Conservation (phyloP, 2,113 vertebrate species). For the Numida meleagris region DNA sequence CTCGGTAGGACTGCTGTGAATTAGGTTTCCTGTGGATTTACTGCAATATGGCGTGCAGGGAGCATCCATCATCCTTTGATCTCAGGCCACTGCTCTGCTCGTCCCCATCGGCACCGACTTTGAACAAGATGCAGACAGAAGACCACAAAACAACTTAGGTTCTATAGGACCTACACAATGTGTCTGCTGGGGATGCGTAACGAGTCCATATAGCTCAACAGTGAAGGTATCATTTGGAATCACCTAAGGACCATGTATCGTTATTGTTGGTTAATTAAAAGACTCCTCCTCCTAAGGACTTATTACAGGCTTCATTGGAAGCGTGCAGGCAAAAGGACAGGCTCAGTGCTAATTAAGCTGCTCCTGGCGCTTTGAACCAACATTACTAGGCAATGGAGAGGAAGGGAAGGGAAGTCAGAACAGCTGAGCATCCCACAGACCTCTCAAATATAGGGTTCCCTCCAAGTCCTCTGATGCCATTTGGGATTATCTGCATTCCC, state of each 20-base stretch:
- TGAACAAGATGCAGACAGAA: neutral
- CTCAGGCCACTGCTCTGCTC: neutral
- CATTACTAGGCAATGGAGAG: neutral
- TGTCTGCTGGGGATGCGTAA: accelerated
- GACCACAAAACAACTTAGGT: neutral
- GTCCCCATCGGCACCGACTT: neutral
- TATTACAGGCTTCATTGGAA: neutral
- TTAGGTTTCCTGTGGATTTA: neutral
- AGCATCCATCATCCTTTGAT: neutral
- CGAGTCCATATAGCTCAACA: neutral
- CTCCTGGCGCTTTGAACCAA: neutral
- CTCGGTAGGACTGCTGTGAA: neutral
- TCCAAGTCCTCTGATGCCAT: neutral
- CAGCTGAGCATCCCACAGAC: neutral
- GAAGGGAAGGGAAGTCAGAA: neutral
- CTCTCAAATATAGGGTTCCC: neutral
- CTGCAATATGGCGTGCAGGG: neutral
- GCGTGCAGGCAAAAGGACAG: neutral
- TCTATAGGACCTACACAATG: neutral
- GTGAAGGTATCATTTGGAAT: neutral
- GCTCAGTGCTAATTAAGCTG: neutral
- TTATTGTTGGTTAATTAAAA: neutral
- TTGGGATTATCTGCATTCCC: neutral
- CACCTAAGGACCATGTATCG: neutral
- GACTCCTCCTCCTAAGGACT: neutral